phyloP scores from a whole-genome alignment of 2,888 invertebrate species.

The Seira sanloemensis region DNA sequence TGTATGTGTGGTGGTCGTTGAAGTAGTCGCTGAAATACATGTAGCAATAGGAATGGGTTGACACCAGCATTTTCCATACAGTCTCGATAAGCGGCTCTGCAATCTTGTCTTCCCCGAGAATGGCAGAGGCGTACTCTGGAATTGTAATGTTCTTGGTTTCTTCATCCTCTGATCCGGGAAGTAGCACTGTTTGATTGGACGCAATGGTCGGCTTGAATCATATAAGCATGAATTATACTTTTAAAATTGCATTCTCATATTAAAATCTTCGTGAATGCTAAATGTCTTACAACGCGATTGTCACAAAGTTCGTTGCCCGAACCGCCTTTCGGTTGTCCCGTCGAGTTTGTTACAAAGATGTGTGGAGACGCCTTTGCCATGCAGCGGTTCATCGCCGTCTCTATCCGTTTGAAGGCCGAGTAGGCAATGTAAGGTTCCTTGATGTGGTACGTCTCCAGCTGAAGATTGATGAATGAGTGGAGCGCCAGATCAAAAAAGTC shows the following conservation, averaged over 20 bases:
- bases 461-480: conserved; percentile 23
- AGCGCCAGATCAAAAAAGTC: conserved; percentile 26
- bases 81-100: conserved; percentile 27
- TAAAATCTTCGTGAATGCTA: no score
- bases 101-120: neutral
- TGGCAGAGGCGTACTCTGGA: neutral
- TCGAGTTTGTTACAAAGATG: conserved; percentile 14
- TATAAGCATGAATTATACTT: no score
- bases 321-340: neutral
- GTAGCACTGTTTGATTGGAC: neutral
- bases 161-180: neutral
- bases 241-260: no score
- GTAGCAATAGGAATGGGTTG: conserved; percentile 27
- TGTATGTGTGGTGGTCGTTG: conserved; percentile 34
- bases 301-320: conserved; percentile 7
- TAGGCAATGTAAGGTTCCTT: conserved; percentile 26
- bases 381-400: conserved; percentile 15
- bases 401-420: neutral
- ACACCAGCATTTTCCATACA: conserved; percentile 35
- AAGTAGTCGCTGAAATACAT: conserved; percentile 29
- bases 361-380: conserved; percentile 17
- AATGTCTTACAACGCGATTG: conserved; percentile 22
- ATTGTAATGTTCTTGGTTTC: conserved; percentile 8
- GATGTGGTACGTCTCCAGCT: conserved; percentile 25
- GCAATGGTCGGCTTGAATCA: neutral